Base-by-base conservation (phyloP, 2,797 vertebrate genomes). In the Mico argentatus region DNA sequence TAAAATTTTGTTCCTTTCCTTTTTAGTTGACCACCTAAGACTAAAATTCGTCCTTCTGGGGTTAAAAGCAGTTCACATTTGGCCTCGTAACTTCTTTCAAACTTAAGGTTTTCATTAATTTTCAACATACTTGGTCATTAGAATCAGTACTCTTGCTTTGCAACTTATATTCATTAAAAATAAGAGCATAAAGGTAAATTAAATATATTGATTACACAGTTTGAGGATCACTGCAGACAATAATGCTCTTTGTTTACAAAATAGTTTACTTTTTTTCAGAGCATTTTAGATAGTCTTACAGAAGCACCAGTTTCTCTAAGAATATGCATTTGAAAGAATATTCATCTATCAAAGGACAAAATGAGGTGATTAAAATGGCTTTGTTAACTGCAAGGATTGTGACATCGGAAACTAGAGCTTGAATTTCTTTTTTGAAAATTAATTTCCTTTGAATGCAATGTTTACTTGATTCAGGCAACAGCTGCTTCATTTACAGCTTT, bases 121-220 rank as follows among this genome's bases (percentile, higher is more conserved):
- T 92, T 88, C 26, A 92, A 90, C 94, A 80, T 17, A 90, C 1
- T 59, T 64, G 13, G 13, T 77, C 33, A 39, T 64, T 59, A 88
- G 61, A 94, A 67, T 77, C 55, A 84, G 27, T 52, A 46, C 30
- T 79, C 52, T 59, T 83, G 30, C 36, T 92, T 86, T 87, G 39
- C 20, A 75, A 64, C 95, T 77, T 82, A 41, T 4, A 79, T 15
- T 44, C 36, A 9, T 39, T 75, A 55, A 84, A 90, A 90, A 90
- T 85, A 91, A 88, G 92, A 92, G 57, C n/a, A 75, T 76, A 67
- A 86, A 70, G 67, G 59, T 59, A 85, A 92, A 30, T 90, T 79
- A 9, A 87, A 20, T 52, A 48, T 4, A 11, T 17, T 50, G 13
- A 19, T 14, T 50, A 2, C 27, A 33, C 13, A 41, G 8, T 70